phyloP scores from a whole-genome alignment of 1,140 invertebrate species.

The Watersipora subatra region DNA sequence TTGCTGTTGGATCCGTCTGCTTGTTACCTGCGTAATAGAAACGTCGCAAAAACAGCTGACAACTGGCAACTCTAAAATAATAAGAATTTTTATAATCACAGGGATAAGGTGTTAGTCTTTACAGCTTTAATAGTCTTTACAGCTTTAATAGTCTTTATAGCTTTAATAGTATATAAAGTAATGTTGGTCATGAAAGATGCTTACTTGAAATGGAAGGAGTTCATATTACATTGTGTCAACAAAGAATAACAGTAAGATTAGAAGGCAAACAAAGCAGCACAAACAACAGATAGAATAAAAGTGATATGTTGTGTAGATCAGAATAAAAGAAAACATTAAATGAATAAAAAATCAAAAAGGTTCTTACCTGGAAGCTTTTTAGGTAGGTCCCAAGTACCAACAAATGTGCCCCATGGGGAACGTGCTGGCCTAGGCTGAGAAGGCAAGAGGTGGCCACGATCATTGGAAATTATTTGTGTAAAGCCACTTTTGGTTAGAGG shows the following conservation, averaged over 20 bases:
- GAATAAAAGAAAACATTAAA: no score
- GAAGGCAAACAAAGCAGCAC: no score
- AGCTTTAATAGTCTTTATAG: no score
- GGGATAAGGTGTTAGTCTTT: no score
- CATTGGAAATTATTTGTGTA: constrained; percentile 28
- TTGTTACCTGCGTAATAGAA: constrained; percentile 20
- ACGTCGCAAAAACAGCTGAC: neutral
- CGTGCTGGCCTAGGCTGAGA: constrained; percentile 24
- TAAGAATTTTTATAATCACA: neutral
- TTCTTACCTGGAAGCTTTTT: constrained; percentile 29
- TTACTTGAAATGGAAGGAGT: no score
- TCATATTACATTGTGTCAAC: no score
- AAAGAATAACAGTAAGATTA: no score
- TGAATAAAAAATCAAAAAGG: neutral
- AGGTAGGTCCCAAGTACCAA: constrained; percentile 39
- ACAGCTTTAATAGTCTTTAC: no score
- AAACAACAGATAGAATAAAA: no score
- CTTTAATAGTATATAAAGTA: no score
- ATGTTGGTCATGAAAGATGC: no score
- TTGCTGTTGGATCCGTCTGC: constrained; percentile 22
- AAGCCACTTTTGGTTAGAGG: constrained; percentile 22
- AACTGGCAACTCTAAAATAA: neutral
- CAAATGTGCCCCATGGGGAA: constrained; percentile 37
- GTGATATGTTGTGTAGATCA: no score
- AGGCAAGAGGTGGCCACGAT: constrained; percentile 29